Base-by-base conservation (phyloP, 2,888 invertebrate species). In the Nomada lathburiana region DNA sequence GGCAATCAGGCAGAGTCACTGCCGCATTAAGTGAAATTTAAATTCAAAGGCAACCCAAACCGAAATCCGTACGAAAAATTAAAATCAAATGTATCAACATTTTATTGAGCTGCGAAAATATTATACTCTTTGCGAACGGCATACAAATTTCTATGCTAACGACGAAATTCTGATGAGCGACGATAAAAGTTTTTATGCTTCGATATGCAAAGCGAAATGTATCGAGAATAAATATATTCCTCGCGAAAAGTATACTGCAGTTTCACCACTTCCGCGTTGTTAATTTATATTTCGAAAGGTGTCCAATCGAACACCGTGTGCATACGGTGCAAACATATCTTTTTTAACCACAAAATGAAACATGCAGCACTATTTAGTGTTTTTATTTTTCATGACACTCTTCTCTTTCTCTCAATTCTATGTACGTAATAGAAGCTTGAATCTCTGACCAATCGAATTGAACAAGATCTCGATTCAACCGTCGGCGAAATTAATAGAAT, bases 81-180 rank as follows among this genome's bases (percentile, higher is more conserved):
- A 71, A 83, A 83, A 42, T 64, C 47, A 9, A 36, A 70, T 69
- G 72, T 26, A 70, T 85, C 68, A 73, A n/a, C 55, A 47, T 85
- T 70, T 65, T 73, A 55, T 59, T 11, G 50, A 47, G 29, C 52
- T 55, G 69, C 72, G 59, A 44, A 29, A 85, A 85, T 75, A n/a
- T n/a, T 9, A 11, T 18, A 1, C 13, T 2, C 42, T 20, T 26
- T 13, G 2, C 26, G 26, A 1, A 20, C 20, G 16, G 1, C 20
- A 2, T 10, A 5, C 10, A 5, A 1, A 16, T 79, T 67, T 75
- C 52, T 13, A 10, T n/a, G 50, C 1, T 0, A 3, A 26, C 23
- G 44, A 57, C 47, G 29, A 53, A 42, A 76, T 52, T 69, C 53
- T 57, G 69, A 67, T 36, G 18, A 23, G 10, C 53, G 42, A 50